phyloP scores from a whole-genome alignment of 2,797 vertebrate genomes.

The Spinibarbus caldwelli region DNA sequence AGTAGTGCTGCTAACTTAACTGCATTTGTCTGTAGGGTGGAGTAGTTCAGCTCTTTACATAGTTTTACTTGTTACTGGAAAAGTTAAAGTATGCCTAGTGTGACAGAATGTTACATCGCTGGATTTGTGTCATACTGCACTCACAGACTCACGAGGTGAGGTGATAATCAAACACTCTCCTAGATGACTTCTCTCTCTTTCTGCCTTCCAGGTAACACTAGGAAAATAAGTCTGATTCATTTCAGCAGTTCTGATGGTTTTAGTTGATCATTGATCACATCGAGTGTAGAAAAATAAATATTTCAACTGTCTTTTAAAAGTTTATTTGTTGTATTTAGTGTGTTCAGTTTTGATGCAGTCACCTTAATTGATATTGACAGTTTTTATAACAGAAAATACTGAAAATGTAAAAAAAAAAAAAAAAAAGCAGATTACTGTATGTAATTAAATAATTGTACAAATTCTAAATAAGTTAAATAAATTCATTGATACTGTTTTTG shows the following conservation, averaged over 20 bases:
- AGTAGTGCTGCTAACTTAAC: background rate
- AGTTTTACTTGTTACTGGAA: background rate
- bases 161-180: slow-evolving; percentile 9
- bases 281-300: background rate
- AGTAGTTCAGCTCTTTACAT: background rate
- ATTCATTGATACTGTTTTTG: too few species aligned
- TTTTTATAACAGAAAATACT: too few species aligned
- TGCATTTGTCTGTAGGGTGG: background rate
- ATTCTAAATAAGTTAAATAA: too few species aligned
- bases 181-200: background rate
- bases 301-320: too few species aligned
- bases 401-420: too few species aligned
- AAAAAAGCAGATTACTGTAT: too few species aligned
- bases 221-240: background rate
- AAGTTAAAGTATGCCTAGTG: background rate
- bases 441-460: too few species aligned
- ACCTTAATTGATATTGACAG: too few species aligned
- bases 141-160: background rate
- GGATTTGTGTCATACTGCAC: background rate
- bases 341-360: too few species aligned
- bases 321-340: too few species aligned
- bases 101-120: background rate
- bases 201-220: background rate
- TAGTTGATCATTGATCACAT: background rate
- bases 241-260: background rate